phyloP scores from a whole-genome alignment of 2,888 invertebrate species.

The Tricholauxania praeusta region DNA sequence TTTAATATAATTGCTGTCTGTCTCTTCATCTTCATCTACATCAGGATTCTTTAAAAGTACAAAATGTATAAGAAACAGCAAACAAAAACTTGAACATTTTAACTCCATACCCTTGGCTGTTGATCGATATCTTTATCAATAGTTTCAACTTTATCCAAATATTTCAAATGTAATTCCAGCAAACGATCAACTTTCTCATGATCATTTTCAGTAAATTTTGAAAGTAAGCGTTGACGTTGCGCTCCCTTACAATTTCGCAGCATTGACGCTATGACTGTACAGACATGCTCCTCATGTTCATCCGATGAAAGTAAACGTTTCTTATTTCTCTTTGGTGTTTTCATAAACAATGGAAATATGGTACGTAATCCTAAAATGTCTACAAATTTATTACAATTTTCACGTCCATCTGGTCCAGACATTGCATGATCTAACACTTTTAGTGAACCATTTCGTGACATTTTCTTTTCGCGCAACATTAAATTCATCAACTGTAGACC shows the following conservation, averaged over 20 bases:
- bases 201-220: constrained; percentile 98
- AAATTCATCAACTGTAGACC: constrained; percentile 99
- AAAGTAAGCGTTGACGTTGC: constrained; percentile 89
- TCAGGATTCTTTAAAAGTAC: constrained; percentile 53
- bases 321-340: constrained; percentile 90
- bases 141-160: constrained; percentile 90
- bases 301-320: constrained; percentile 84
- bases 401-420: constrained; percentile 91
- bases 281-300: constrained; percentile 95
- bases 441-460: constrained; percentile 94
- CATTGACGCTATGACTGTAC: constrained; percentile 94
- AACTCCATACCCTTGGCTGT: constrained; percentile 60
- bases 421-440: constrained; percentile 98
- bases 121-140: constrained; percentile 83
- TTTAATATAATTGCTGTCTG: constrained; percentile 89
- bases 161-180: constrained; percentile 96
- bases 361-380: constrained; percentile 96
- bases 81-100: neutral
- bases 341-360: constrained; percentile 99
- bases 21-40: constrained; percentile 78
- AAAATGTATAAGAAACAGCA: neutral
- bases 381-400: constrained; percentile 97
- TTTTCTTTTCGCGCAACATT: constrained; percentile 97
- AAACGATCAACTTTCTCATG: constrained; percentile 97
- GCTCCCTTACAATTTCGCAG: constrained; percentile 91